phyloP scores from a whole-genome alignment of 2,797 vertebrate genomes.

The Nyctalus aviator region DNA sequence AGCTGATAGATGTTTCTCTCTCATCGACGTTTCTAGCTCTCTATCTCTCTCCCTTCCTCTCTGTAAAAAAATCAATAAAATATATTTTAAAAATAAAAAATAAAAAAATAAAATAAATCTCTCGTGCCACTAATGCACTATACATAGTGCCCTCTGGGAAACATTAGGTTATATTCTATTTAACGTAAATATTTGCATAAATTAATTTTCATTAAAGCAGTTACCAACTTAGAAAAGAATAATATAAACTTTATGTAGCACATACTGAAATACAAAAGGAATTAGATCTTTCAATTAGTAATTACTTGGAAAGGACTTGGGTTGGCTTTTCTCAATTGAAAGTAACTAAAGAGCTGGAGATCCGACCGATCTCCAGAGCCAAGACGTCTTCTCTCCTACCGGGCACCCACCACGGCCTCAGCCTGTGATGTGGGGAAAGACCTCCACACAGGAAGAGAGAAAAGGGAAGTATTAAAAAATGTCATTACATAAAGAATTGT shows the following conservation, averaged over 20 bases:
- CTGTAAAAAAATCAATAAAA: no score
- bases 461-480: not conserved
- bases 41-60: no score
- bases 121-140: not conserved
- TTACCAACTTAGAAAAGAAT: slow-evolving; percentile 22
- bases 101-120: not conserved
- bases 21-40: no score
- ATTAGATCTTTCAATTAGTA: slow-evolving; percentile 28
- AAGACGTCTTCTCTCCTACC: not conserved
- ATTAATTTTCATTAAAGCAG: slow-evolving; percentile 41
- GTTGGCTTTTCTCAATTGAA: not conserved
- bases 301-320: not conserved
- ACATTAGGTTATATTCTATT: not conserved
- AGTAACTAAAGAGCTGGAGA: not conserved
- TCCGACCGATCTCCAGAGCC: not conserved
- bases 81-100: no score
- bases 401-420: not conserved
- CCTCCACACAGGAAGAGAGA: not conserved
- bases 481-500: not conserved
- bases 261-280: not conserved
- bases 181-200: not conserved
- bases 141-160: not conserved
- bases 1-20: no score
- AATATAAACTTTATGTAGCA: not conserved
- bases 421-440: not conserved